Percentiles rank a stretch among this genome's conserved stretches.
Conservation (phyloP, 1,140 invertebrate species). For the Leptinotarsa texana region DNA sequence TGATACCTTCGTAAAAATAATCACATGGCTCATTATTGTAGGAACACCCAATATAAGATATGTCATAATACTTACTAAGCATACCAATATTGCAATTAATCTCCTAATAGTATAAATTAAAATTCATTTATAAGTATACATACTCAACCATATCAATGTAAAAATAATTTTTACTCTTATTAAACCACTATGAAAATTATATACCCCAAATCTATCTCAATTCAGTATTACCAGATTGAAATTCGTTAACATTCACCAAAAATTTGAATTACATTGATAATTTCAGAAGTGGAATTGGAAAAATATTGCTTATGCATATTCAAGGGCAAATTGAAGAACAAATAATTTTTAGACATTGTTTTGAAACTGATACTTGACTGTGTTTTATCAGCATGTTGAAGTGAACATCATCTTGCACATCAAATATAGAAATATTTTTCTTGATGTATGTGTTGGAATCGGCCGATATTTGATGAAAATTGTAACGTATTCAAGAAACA, state of each 20-base stretch:
- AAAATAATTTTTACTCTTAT: constrained; percentile 33
- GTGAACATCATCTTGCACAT: no score
- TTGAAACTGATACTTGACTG: no score
- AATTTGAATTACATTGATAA: constrained; percentile 4
- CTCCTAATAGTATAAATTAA: constrained; percentile 24
- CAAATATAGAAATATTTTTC: no score
- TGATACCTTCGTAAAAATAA: not conserved
- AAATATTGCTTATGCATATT: not conserved
- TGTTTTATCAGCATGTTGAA: no score
- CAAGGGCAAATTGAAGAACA: not conserved
- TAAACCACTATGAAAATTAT: constrained; percentile 29
- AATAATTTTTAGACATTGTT: no score
- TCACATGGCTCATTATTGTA: not conserved
- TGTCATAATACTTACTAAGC: constrained; percentile 34
- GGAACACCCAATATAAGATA: constrained; percentile 32
- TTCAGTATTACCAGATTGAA: not conserved
- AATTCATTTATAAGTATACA: constrained; percentile 28
- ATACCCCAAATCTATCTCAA: not conserved
- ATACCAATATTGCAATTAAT: constrained; percentile 33
- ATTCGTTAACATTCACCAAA: not conserved
- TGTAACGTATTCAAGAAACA: no score
- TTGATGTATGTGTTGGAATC: no score
- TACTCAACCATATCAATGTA: constrained; percentile 28
- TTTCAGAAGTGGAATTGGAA: not conserved
- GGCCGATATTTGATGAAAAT: no score